These are phyloP conservation scores for Ispidina picta DNA, from an alignment of 2,797 vertebrate genomes.

Conservation along the genomic window DNA sequence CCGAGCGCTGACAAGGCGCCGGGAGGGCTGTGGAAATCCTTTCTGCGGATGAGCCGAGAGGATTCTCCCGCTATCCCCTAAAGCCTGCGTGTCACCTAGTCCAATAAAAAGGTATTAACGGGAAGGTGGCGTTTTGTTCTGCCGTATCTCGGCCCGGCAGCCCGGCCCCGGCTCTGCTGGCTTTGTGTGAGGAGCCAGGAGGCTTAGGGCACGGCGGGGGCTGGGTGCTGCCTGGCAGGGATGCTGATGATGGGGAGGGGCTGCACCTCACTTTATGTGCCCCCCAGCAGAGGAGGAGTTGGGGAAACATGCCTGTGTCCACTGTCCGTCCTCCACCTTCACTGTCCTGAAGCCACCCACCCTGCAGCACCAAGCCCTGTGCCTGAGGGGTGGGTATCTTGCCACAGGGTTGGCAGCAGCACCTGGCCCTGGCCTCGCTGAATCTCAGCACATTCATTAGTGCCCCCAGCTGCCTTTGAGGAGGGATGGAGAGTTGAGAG, in stretches of 20 bases:
- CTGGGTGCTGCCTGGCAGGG: not conserved
- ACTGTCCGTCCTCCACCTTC: not conserved
- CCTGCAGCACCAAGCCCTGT: not conserved
- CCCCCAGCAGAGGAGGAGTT: not conserved
- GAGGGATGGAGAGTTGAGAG: too few species aligned
- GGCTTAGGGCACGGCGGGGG: not conserved
- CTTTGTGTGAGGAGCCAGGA: not conserved
- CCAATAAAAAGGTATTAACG: conserved; percentile 67
- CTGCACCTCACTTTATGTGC: rapidly evolving
- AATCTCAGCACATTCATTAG: not conserved
- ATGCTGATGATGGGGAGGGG: not conserved
- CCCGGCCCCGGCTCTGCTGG: not conserved
- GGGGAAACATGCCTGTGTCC: rapidly evolving
- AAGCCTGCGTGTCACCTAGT: conserved; percentile 65
- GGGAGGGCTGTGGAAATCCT: conserved; percentile 62
- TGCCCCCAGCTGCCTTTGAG: rapidly evolving
- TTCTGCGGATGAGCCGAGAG: conserved; percentile 46
- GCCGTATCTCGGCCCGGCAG: conserved; percentile 30
- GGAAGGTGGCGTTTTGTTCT: conserved; percentile 38
- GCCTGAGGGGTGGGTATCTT: rapidly evolving
- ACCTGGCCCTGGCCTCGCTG: rapidly evolving
- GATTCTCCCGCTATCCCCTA: conserved; percentile 65
- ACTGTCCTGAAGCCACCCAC: rapidly evolving
- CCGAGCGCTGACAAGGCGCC: conserved; percentile 26
- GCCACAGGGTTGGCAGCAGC: not conserved